Conservation (phyloP, 2,888 invertebrate species). For the Phengaris arion region DNA sequence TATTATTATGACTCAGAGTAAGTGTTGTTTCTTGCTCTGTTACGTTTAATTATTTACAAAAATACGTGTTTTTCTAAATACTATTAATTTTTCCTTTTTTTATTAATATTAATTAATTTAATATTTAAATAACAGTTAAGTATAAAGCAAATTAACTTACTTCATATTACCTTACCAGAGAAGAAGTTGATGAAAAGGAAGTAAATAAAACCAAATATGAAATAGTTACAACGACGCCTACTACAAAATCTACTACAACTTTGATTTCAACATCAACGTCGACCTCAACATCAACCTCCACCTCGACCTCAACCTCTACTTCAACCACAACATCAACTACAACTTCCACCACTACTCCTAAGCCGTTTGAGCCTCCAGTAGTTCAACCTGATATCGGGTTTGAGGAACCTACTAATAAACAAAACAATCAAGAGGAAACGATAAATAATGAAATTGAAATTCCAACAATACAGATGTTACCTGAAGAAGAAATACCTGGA, state of each 20-base stretch:
- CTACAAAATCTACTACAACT: neutral
- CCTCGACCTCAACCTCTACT: constrained; percentile 32
- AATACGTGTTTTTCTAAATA: too few relatives aligned
- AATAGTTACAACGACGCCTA: neutral
- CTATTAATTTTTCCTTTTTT: too few relatives aligned
- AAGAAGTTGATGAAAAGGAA: constrained; percentile 47
- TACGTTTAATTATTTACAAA: neutral
- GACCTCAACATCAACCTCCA: constrained; percentile 31
- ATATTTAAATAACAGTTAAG: neutral
- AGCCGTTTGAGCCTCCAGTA: constrained; percentile 29
- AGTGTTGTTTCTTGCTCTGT: constrained; percentile 43
- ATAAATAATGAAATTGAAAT: constrained; percentile 23
- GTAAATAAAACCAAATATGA: constrained; percentile 34
- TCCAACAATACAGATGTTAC: neutral
- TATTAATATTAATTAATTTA: neutral
- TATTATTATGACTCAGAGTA: constrained; percentile 66
- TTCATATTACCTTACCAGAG: constrained; percentile 45
- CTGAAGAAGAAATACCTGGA: neutral
- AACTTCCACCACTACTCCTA: constrained; percentile 37
- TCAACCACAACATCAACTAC: constrained; percentile 39
- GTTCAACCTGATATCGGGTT: constrained; percentile 24
- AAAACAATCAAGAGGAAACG: constrained; percentile 24
- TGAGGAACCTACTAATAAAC: constrained; percentile 28
- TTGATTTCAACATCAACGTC: neutral
- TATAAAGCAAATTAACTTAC: neutral